Conservation (phyloP, 37 sponge, comb jelly and placozoan genomes). For the Halichondria panicea region DNA sequence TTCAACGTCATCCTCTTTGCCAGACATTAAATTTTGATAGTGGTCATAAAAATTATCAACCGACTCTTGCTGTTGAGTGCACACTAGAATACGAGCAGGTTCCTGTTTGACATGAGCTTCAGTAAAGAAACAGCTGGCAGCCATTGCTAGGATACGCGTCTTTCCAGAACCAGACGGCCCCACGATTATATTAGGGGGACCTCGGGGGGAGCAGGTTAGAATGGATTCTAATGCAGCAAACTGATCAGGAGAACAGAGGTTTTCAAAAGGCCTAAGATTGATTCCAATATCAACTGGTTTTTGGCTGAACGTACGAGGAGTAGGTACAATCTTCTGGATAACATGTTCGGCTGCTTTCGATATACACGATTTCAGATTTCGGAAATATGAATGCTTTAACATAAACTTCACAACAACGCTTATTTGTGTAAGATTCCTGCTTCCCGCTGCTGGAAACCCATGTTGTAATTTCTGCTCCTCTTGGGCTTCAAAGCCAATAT, state of each 20-base stretch:
- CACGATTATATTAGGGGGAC: conserved; percentile 48
- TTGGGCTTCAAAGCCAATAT: conserved; percentile 15
- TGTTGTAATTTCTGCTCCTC: not conserved
- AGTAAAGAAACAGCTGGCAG: conserved; percentile 18
- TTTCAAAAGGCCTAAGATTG: not conserved
- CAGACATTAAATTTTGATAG: not conserved
- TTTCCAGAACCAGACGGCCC: conserved; percentile 71
- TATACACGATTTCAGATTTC: conserved; percentile 10
- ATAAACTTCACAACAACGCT: conserved; percentile 22
- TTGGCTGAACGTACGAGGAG: not conserved
- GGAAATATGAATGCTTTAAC: conserved; percentile 48
- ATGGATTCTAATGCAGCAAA: conserved; percentile 12
- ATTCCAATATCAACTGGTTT: not conserved
- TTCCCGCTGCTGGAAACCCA: not conserved
- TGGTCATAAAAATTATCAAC: conserved; percentile 47
- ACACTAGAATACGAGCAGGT: conserved; percentile 25
- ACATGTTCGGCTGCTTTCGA: not conserved
- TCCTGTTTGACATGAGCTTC: not conserved
- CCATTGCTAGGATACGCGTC: conserved; percentile 46
- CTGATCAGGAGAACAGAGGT: conserved; percentile 15
- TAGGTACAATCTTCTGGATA: conserved; percentile 17
- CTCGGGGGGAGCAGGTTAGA: not conserved
- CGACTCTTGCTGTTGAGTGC: conserved; percentile 43
- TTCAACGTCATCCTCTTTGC: not conserved
- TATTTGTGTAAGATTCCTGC: not conserved